A percentile compares a stretch with the other conserved stretches of the same genome.
Evolutionary conservation across 53 echinoderm and acorn worm genomes (phyloP).

Genomic region (Actinopyga echinites): DNA sequence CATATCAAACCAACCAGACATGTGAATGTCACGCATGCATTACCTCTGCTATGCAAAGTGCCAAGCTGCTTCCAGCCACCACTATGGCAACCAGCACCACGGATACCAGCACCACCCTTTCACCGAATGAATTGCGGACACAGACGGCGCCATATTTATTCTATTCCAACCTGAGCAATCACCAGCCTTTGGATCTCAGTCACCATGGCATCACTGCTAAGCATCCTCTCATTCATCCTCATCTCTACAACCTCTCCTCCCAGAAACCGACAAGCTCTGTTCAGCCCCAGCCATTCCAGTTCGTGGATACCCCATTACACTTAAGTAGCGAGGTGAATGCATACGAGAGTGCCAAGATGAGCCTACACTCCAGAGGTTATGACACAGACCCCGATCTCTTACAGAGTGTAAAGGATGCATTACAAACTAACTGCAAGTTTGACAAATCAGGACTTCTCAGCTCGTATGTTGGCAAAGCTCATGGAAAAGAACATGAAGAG

Average conservation of each 20-base stretch:
- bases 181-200: slow-evolving; percentile 94
- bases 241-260: slow-evolving; percentile 91
- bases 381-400: slow-evolving; percentile 86
- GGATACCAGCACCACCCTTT: slow-evolving; percentile 42
- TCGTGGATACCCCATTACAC: slow-evolving; percentile 29
- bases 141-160: slow-evolving; percentile 81
- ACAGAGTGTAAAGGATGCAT: slow-evolving; percentile 86
- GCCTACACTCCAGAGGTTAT: slow-evolving; percentile 72
- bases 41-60: slow-evolving; percentile 61
- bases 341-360: slow-evolving; percentile 97
- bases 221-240: slow-evolving; percentile 96
- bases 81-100: slow-evolving; percentile 27
- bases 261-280: slow-evolving; percentile 46
- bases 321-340: slow-evolving; percentile 86
- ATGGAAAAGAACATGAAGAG: slow-evolving; percentile 51
- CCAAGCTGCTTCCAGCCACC: slow-evolving; percentile 53
- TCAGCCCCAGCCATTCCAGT: slow-evolving; percentile 52
- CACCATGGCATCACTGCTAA: slow-evolving; percentile 96
- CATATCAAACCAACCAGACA: slow-evolving; percentile 58
- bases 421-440: slow-evolving; percentile 83
- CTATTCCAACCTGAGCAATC: slow-evolving; percentile 90
- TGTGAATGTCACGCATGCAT: slow-evolving; percentile 87
- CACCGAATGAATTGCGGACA: slow-evolving; percentile 64
- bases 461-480: slow-evolving; percentile 40
- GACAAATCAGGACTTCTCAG: slow-evolving; percentile 41